These are phyloP conservation scores for Rhagologus leucostigma DNA, from an alignment of 2,113 vertebrate genomes.

Conservation along the genomic window DNA sequence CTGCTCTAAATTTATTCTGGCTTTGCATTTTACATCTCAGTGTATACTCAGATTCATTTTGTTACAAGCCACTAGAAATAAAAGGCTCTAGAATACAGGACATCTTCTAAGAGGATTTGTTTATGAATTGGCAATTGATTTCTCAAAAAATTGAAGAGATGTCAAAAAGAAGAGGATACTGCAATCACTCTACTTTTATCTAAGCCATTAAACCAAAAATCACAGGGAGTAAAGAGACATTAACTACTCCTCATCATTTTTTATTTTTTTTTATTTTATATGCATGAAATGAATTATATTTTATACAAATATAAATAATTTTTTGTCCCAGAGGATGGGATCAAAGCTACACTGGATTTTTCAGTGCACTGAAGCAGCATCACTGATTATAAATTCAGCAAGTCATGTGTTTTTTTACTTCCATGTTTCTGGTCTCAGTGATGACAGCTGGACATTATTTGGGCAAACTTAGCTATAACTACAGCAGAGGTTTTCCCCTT, in stretches of 20 bases:
- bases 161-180: background rate
- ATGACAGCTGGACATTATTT: background rate
- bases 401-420: background rate
- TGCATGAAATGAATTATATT: background rate
- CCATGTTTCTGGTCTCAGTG: background rate
- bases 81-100: background rate
- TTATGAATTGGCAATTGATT: background rate
- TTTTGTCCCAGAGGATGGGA: background rate
- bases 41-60: background rate
- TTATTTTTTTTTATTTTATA: background rate
- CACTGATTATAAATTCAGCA: background rate
- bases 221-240: background rate
- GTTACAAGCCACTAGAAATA: background rate
- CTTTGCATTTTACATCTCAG: background rate
- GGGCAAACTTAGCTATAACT: background rate
- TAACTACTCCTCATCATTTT: background rate
- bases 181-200: background rate
- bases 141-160: background rate
- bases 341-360: background rate
- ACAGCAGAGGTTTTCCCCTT: background rate
- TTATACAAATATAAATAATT: background rate
- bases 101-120: background rate
- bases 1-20: background rate
- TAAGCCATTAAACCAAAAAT: background rate
- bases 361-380: background rate